phyloP scores from a whole-genome alignment of 2,113 vertebrate species.

The Myocastor coypus region DNA sequence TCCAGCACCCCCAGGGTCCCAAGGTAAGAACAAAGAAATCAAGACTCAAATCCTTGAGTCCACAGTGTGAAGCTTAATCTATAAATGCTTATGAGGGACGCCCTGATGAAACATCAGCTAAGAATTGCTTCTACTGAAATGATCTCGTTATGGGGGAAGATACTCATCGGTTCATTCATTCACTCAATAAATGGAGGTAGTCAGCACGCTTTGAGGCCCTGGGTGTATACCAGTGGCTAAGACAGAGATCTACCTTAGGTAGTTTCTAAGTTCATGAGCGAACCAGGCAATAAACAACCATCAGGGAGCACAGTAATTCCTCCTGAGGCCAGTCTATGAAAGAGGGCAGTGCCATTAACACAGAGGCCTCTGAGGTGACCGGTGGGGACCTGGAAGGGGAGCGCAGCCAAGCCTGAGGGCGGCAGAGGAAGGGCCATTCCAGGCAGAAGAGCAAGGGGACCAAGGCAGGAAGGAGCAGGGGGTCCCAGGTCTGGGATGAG shows the following conservation, averaged over 20 bases:
- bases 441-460: not conserved
- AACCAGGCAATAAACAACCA: not conserved
- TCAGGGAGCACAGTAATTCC: not conserved
- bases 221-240: not conserved
- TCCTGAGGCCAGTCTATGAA: not conserved
- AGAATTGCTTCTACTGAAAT: slow-evolving; percentile 36
- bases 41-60: not conserved
- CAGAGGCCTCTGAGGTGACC: not conserved
- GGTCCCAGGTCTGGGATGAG: not conserved
- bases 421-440: not conserved
- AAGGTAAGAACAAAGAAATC: not conserved
- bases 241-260: not conserved
- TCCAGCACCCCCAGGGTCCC: not conserved
- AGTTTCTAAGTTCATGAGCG: not conserved
- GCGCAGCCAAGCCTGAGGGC: not conserved
- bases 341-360: not conserved
- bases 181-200: not conserved
- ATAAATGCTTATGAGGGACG: not conserved
- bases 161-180: not conserved
- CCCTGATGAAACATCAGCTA: not conserved
- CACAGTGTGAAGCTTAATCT: not conserved
- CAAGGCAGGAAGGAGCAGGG: not conserved
- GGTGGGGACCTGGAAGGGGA: not conserved
- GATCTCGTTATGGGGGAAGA: not conserved
- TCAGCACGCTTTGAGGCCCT: not conserved